Evolutionary conservation across 2,888 invertebrate species (phyloP), one percentile per base, ranked within the genome.

Genomic region (Halictus ligatus): DNA sequence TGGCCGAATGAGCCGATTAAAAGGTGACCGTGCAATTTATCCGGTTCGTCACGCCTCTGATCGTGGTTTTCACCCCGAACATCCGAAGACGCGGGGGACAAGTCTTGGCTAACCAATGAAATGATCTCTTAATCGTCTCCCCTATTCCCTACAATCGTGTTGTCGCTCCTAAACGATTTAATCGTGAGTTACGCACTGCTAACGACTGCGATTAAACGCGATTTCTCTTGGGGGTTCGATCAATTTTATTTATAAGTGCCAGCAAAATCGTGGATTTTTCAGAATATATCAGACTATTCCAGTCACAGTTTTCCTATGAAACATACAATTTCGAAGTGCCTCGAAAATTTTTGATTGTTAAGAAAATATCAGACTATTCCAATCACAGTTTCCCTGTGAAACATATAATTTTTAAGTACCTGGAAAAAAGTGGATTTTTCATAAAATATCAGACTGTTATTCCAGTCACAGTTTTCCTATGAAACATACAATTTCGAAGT

Each of bases 11-110:
- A 64, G 29, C 25, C 64, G 64, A 64, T 64, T 64, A 64, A 64
- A 64, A 64, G 64, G 29, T 15, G 29, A 64, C 29, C 64, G 64
- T 64, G 64, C 64, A 29, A 64, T 64, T 64, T 64, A 64, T 64
- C 25, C 64, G 64, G 29, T 29, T 29, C 64, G 64, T 64, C 64
- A 29, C 64, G 64, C 64, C 64, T 64, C 29, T 29, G 64, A 29
- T 64, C 29, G 15, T 64, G 29, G 25, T 13, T 29, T 18, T 64
- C 29, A 25, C 64, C 18, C 64, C 64, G 15, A 64, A 18, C 29
- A 64, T 64, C 29, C 29, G 29, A 25, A 64, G 64, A 64, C 64
- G 15, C 7, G 29, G 29, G 15, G 64, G 64, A 15, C 18, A 18
- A 15, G 15, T 29, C 29, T 15, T 64, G 64, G 29, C 18, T 64